Conservation (phyloP, 2,888 invertebrate genomes). For the Argyresthia goedartella region DNA sequence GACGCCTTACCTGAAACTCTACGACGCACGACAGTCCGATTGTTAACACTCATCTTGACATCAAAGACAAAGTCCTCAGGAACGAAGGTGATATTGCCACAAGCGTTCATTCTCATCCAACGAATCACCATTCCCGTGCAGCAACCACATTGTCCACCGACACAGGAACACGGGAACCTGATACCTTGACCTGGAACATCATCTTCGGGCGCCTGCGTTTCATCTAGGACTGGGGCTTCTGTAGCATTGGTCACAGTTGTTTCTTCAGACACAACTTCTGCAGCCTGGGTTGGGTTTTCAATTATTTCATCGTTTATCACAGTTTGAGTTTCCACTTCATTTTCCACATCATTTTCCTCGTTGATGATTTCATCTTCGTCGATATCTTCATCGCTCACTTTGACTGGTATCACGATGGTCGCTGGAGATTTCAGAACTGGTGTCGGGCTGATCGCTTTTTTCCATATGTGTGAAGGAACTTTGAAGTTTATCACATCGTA, state of each 20-base stretch:
- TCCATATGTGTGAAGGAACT: constrained; percentile 42
- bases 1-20: constrained; percentile 76
- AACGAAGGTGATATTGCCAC: constrained; percentile 82
- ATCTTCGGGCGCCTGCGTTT: constrained; percentile 15
- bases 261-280: constrained; percentile 15
- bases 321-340: constrained; percentile 11
- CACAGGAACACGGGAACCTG: constrained; percentile 74
- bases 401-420: constrained; percentile 48
- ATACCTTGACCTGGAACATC: constrained; percentile 55
- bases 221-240: constrained; percentile 28
- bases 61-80: constrained; percentile 88
- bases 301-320: constrained; percentile 20
- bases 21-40: constrained; percentile 77
- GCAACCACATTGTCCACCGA: constrained; percentile 74
- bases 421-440: constrained; percentile 52
- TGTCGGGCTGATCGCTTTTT: constrained; percentile 42
- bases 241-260: constrained; percentile 18
- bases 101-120: constrained; percentile 78
- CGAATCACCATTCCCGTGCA: constrained; percentile 76
- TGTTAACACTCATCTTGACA: constrained; percentile 78
- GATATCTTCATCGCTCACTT: constrained; percentile 37
- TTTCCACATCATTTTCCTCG: constrained; percentile 21
- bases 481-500: constrained; percentile 45
- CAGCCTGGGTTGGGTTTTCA: constrained; percentile 14
- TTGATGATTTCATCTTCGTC: constrained; percentile 27